A percentile compares a stretch with the other conserved stretches of the same genome.
Conservation (phyloP, 2,888 invertebrate genomes). For the Athalia cordata region DNA sequence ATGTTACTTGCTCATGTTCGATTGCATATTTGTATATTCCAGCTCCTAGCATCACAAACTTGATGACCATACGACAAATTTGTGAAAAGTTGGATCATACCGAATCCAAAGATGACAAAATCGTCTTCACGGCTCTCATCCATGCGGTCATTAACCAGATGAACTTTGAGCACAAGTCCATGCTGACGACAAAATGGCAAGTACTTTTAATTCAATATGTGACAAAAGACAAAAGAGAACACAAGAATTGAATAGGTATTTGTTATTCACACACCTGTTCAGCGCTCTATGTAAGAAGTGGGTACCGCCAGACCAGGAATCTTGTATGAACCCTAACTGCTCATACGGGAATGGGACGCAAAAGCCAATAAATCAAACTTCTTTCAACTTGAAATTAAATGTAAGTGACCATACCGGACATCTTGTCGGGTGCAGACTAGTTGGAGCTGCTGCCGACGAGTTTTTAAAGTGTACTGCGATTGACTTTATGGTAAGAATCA, state of each 20-base stretch:
- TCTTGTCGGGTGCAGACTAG: slow-evolving; percentile 68
- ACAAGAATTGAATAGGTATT: neutral
- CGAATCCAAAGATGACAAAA: slow-evolving; percentile 65
- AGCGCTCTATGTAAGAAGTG: slow-evolving; percentile 68
- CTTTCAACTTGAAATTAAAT: slow-evolving; percentile 65
- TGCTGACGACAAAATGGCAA: slow-evolving; percentile 74
- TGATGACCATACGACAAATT: slow-evolving; percentile 79
- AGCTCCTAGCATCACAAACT: slow-evolving; percentile 76
- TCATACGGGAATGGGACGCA: slow-evolving; percentile 68
- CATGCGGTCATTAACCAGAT: slow-evolving; percentile 81
- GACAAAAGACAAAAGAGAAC: neutral
- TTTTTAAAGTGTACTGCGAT: slow-evolving; percentile 60
- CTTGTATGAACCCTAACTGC: slow-evolving; percentile 70
- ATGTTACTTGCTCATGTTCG: too few species aligned
- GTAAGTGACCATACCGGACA: slow-evolving; percentile 69
- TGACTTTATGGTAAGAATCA: slow-evolving; percentile 61
- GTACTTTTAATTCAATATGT: slow-evolving; percentile 21
- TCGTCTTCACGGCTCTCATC: slow-evolving; percentile 83
- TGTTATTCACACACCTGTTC: slow-evolving; percentile 36
- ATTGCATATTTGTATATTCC: slow-evolving; percentile 50
- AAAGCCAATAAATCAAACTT: slow-evolving; percentile 60
- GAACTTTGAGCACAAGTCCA: slow-evolving; percentile 79
- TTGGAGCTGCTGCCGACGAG: slow-evolving; percentile 64
- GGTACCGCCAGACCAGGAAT: slow-evolving; percentile 60
- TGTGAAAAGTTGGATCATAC: slow-evolving; percentile 72